Base-by-base conservation (phyloP, 1,140 invertebrate species). In the Monochamus saltuarius region DNA sequence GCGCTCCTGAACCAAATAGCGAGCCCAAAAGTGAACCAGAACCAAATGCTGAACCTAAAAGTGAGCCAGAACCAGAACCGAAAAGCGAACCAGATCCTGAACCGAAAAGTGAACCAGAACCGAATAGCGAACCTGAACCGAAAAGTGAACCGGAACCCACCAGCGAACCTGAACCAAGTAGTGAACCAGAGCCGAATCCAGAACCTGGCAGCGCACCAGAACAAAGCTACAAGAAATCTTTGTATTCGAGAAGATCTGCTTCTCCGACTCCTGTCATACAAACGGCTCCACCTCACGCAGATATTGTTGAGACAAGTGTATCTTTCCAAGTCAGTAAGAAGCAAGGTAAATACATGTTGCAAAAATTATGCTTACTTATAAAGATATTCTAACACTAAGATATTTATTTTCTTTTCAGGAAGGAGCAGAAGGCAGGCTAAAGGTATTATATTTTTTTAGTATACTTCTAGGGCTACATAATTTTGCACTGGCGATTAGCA, bases 291-390 rank as follows among this genome's bases (percentile, higher is more conserved):
- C 58, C 58, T 40, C 65, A 69, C 22, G 79, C 80, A 54, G 78
- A 81, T 54, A 78, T 80, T 35, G 80, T 84, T 47, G 79, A 81
- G 64, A 84, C 83, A 6, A 85, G 83, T 67, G 81, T 85, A 8
- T 83, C 82, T 17, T 84, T 80, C 73, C 76, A 80, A 70, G 81
- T 85, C 61, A 84, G 81, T 71, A 77, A 78, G 7, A 82, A 80
- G 64, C 79, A 82, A 79, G 82, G 82, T 82, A 73, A 36, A 42
- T 52, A 19, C n/a, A 19, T 39, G 4, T 19, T 40, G 11, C 16
- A 40, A 35, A 52, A 35, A 6, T 29, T 29, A 29, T 3, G 6
- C 22, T 29, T 29, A 29, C 22, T 29, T 29, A 14, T 14, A 4
- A 14, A 19, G 45, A 11, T n/a, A n/a, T 2, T 4, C 19, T 13